phyloP scores from a whole-genome alignment of 1,140 invertebrate species.

The Zaprionus africanus region DNA sequence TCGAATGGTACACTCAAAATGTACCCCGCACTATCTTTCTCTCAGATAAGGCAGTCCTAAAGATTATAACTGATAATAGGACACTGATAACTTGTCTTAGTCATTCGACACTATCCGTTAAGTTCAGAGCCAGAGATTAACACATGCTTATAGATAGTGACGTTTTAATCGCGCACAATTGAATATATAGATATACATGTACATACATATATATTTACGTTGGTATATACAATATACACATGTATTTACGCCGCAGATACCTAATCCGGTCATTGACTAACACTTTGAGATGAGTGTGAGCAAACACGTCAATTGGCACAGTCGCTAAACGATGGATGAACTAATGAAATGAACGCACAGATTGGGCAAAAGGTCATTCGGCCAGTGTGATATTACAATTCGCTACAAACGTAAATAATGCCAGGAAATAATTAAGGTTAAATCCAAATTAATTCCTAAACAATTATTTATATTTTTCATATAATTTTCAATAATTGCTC shows the following conservation, averaged over 20 bases:
- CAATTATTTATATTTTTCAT: not conserved
- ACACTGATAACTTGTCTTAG: not conserved
- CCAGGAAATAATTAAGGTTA: not conserved
- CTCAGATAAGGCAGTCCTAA: not conserved
- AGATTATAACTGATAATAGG: constrained; percentile 19
- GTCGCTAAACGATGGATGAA: constrained; percentile 18
- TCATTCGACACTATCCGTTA: constrained; percentile 4
- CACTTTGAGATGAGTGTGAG: constrained; percentile 18
- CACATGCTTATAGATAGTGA: not conserved
- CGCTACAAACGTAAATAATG: constrained; percentile 12
- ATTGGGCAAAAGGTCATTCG: constrained; percentile 28
- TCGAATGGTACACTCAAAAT: not conserved
- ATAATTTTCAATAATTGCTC: not conserved
- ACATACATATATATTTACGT: not conserved
- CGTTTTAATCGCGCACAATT: not conserved
- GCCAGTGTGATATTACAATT: not conserved
- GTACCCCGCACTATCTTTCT: not conserved
- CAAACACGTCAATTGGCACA: constrained; percentile 35
- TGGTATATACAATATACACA: not conserved
- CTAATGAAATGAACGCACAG: constrained; percentile 29
- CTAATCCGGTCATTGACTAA: constrained; percentile 62
- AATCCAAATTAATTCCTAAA: not conserved
- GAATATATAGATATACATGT: not conserved
- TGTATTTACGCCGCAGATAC: constrained; percentile 21
- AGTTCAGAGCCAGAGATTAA: not conserved